These are phyloP conservation scores for Baryphthengus martii DNA, from an alignment of 2,113 vertebrate species.

Conservation along the genomic window DNA sequence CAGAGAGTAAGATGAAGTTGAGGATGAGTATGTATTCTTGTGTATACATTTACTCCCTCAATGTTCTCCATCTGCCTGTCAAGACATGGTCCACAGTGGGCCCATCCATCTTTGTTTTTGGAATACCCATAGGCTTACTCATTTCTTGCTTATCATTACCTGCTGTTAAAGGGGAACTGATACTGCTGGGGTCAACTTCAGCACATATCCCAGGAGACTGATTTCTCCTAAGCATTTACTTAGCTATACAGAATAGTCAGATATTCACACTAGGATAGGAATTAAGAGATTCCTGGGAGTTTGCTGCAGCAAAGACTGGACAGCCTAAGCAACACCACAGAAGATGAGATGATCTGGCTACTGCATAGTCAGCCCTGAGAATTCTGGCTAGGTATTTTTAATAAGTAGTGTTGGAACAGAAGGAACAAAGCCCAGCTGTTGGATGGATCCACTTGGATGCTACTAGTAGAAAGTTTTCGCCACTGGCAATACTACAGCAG, in stretches of 20 bases:
- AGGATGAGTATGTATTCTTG: neutral
- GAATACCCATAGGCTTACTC: neutral
- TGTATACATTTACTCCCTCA: neutral
- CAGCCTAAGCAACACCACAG: neutral
- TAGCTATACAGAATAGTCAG: neutral
- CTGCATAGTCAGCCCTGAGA: neutral
- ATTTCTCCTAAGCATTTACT: neutral
- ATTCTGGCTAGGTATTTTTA: neutral
- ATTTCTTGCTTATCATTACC: neutral
- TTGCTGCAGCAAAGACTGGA: neutral
- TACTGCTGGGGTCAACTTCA: neutral
- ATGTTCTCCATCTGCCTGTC: neutral
- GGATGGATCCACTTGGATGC: neutral
- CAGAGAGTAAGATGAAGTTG: neutral
- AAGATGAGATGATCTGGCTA: neutral
- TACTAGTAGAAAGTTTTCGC: neutral
- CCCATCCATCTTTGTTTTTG: neutral
- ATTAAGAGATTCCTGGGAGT: neutral
- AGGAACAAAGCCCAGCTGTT: neutral
- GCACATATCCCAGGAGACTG: neutral
- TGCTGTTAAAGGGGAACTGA: neutral
- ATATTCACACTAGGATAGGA: neutral
- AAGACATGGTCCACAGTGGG: neutral
- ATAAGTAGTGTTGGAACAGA: neutral
- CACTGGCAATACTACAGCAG: neutral